Evolutionary conservation across 2,113 vertebrate species (phyloP).

Genomic region (Otis tarda): DNA sequence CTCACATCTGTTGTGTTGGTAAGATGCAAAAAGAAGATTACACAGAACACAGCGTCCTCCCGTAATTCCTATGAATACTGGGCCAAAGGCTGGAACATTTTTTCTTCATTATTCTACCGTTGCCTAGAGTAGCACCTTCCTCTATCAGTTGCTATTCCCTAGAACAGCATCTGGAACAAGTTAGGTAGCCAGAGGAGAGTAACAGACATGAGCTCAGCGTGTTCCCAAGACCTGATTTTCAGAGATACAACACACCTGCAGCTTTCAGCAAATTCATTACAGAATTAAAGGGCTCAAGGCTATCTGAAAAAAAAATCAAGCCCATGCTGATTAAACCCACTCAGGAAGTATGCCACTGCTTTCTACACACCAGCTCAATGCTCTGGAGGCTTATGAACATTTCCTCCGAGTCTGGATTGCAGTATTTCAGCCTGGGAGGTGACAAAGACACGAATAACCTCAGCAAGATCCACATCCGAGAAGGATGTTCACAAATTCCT

Average conservation of each 20-base stretch:
- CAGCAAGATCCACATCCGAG: slow-evolving; percentile 44
- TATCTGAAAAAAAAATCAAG: slow-evolving; percentile 18
- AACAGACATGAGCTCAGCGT: slow-evolving; percentile 55
- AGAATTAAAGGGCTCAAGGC: neutral
- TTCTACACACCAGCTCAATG: neutral
- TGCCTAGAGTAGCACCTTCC: slow-evolving; percentile 45
- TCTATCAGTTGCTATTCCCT: slow-evolving; percentile 44
- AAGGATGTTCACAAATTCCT: slow-evolving; percentile 63
- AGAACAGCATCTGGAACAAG: slow-evolving; percentile 64
- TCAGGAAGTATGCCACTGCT: slow-evolving; percentile 8
- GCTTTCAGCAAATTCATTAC: slow-evolving; percentile 22
- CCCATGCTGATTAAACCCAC: neutral
- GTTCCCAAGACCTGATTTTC: slow-evolving; percentile 45
- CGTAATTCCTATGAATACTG: neutral
- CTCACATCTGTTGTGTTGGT: slow-evolving; percentile 26
- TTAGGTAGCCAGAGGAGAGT: slow-evolving; percentile 42
- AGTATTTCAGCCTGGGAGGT: slow-evolving; percentile 50
- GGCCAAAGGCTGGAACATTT: slow-evolving; percentile 58
- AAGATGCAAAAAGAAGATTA: slow-evolving; percentile 41
- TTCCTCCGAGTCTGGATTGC: slow-evolving; percentile 25
- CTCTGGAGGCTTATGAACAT: neutral
- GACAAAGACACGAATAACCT: slow-evolving; percentile 54
- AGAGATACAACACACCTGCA: slow-evolving; percentile 61
- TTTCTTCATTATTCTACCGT: slow-evolving; percentile 50
- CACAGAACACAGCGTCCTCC: neutral